These are phyloP conservation scores for Nibea coibor DNA, from an alignment of 2,113 vertebrate genomes.

Conservation along the genomic window DNA sequence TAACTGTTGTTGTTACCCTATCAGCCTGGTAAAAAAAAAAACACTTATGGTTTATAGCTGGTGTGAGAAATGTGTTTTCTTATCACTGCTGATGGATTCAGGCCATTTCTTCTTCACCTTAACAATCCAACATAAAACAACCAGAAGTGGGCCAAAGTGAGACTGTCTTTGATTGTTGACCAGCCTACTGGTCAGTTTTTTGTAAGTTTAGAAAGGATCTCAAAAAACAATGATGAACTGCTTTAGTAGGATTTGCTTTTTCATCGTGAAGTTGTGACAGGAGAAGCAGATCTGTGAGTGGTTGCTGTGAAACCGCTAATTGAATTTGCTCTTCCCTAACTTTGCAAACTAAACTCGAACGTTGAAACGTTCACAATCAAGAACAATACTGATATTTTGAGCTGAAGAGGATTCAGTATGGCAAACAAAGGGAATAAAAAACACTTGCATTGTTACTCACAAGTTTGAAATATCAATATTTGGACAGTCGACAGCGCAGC, in stretches of 20 bases:
- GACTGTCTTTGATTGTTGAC: slow-evolving; percentile 59
- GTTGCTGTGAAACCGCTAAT: background rate
- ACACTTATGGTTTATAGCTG: slow-evolving; percentile 66
- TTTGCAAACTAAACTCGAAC: background rate
- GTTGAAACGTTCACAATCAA: background rate
- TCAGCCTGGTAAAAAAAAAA: slow-evolving; percentile 63
- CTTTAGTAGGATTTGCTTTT: background rate
- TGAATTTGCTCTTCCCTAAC: background rate
- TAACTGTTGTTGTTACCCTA: slow-evolving; percentile 71
- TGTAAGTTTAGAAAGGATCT: slow-evolving; percentile 8
- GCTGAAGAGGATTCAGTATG: background rate
- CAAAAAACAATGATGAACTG: slow-evolving; percentile 1
- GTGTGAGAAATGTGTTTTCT: slow-evolving; percentile 70
- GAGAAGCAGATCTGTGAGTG: background rate
- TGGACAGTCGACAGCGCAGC: background rate
- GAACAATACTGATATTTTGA: slow-evolving; percentile 20
- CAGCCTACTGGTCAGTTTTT: background rate
- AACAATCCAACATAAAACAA: slow-evolving; percentile 66
- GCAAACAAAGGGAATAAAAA: background rate
- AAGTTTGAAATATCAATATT: slow-evolving; percentile 1
- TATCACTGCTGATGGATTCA: slow-evolving; percentile 74
- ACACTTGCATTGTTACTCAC: slow-evolving; percentile 6
- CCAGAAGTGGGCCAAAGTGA: slow-evolving; percentile 27
- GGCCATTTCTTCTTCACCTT: slow-evolving; percentile 62
- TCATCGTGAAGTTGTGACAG: background rate